Conservation (phyloP, 2,888 invertebrate genomes). For the Nephrotoma guestfalica region DNA sequence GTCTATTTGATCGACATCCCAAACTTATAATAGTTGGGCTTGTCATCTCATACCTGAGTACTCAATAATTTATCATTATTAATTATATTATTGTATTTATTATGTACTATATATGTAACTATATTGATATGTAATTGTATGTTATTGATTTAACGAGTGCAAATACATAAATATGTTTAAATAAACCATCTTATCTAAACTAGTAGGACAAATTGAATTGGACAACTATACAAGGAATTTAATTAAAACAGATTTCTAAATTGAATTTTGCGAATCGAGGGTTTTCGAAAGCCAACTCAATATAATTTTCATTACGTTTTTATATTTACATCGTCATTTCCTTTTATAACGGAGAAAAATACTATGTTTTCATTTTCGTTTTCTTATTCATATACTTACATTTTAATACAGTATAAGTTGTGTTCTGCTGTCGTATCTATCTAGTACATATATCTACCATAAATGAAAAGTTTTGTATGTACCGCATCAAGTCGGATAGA, state of each 20-base stretch:
- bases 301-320: neutral
- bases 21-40: too few relatives aligned
- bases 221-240: neutral
- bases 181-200: too few relatives aligned
- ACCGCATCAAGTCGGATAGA: neutral
- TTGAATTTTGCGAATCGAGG: neutral
- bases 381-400: neutral
- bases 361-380: neutral
- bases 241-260: neutral
- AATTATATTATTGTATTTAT: too few relatives aligned
- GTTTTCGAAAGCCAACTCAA: neutral
- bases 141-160: too few relatives aligned
- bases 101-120: too few relatives aligned
- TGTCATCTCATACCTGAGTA: too few relatives aligned
- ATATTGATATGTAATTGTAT: too few relatives aligned
- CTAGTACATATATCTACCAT: neutral
- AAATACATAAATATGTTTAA: too few relatives aligned
- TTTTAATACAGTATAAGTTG: neutral
- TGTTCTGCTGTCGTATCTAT: neutral
- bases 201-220: too few relatives aligned
- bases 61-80: too few relatives aligned
- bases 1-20: too few relatives aligned
- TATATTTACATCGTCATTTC: neutral
- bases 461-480: neutral
- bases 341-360: neutral